Base-by-base conservation (phyloP, 2,888 invertebrate genomes). In the Microchrysa polita region DNA sequence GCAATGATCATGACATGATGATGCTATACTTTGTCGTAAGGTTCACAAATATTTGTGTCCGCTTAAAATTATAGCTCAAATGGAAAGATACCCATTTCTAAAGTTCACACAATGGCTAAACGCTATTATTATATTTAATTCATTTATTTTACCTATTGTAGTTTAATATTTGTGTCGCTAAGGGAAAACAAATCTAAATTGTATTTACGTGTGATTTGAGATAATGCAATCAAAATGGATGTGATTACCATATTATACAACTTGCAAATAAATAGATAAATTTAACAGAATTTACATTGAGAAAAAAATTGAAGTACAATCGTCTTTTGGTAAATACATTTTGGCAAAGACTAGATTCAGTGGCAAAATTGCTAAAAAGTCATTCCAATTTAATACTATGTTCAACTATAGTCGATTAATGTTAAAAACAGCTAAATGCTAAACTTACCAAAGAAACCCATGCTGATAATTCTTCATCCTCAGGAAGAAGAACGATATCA, bases 361-460 rank as follows among this genome's bases (percentile, higher is more conserved):
- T n/a, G n/a, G n/a, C n/a, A n/a, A n/a, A n/a, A n/a, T n/a, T n/a
- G n/a, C n/a, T n/a, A n/a, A n/a, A n/a, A n/a, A n/a, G n/a, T 34
- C 7, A 34, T 34, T 34, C 7, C 27, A 34, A 34, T 34, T 34
- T 48, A 48, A 4, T 7, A 48, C 12, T 7, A 48, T 48, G 48
- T 48, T 48, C 48, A 48, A 10, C 7, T 34, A 12, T 48, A 5
- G 16, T 48, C 12, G 48, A 7, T 48, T 10, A 48, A 48, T 48
- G 7, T 42, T 42, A 12, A 42, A n/a, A 27, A 23, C 14, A 60
- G 27, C 5, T 59, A 23, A 14, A 7, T 23, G 20, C 18, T 4
- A 27, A 20, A 87, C 91, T 91, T 84, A 95, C 95, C 86, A 95
- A 82, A 63, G 95, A 95, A 5, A 90, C 90, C 88, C 92, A 90